Percentiles rank a stretch among this genome's conserved stretches.
phyloP scores from a whole-genome alignment of 1,140 invertebrate genomes.

The Drosophila melanica region DNA sequence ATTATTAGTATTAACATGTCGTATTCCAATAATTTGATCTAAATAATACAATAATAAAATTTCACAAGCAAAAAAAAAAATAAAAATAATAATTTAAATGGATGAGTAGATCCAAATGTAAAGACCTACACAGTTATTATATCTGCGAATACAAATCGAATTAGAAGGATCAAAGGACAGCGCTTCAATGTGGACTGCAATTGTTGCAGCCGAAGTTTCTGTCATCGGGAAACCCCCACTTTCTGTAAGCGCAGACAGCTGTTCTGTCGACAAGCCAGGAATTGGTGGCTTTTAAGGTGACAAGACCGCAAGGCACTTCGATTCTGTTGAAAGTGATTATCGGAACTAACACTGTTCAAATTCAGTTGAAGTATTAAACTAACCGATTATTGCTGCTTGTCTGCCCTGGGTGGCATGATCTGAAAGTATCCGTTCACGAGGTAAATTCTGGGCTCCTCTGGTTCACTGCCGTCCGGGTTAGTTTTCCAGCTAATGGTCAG shows the following conservation, averaged over 20 bases:
- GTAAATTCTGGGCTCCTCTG: conserved; percentile 53
- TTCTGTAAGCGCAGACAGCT: not conserved
- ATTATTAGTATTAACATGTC: no score
- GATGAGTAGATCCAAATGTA: not conserved
- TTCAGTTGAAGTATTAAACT: conserved; percentile 19
- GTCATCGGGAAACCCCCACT: not conserved
- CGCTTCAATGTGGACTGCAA: not conserved
- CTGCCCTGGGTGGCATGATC: conserved; percentile 10
- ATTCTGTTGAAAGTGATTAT: no score
- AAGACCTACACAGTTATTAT: not conserved
- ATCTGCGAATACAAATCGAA: not conserved
- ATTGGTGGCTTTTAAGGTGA: not conserved
- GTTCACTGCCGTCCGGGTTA: conserved; percentile 67
- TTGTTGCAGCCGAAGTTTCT: not conserved
- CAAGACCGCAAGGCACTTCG: not conserved
- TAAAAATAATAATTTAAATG: not conserved
- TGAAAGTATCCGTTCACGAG: conserved; percentile 51
- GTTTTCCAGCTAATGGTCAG: conserved; percentile 67
- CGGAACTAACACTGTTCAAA: not conserved
- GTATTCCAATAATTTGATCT: no score
- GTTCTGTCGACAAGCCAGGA: not conserved
- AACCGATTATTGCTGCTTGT: conserved; percentile 5
- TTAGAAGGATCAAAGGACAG: not conserved
- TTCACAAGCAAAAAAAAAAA: no score
- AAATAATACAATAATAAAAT: no score